Percentiles rank a stretch among this genome's conserved stretches.
Evolutionary conservation across 2,113 vertebrate species (phyloP).

Genomic region (Cygnus buccinator): DNA sequence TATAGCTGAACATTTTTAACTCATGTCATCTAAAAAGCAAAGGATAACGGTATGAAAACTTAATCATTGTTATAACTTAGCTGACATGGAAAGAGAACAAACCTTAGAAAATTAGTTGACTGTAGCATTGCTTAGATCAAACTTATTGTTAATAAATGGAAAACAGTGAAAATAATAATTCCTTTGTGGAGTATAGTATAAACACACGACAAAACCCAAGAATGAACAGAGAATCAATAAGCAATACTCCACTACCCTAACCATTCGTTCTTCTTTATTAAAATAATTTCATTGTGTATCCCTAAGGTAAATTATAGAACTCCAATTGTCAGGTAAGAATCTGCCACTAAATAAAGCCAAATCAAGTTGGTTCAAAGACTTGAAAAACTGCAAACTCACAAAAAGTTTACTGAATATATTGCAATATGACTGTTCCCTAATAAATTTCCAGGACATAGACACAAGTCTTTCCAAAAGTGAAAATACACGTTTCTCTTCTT

Average conservation of each 20-base stretch:
- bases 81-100: neutral
- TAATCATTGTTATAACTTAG: neutral
- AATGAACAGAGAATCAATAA: neutral
- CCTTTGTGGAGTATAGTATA: neutral
- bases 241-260: neutral
- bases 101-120: neutral
- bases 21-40: neutral
- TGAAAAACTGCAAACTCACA: neutral
- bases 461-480: neutral
- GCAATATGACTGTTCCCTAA: neutral
- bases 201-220: rapidly evolving
- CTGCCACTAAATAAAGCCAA: neutral
- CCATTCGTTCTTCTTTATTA: neutral
- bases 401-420: neutral
- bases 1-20: neutral
- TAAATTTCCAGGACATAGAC: neutral
- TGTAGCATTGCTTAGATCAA: neutral
- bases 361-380: neutral
- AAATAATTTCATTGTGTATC: neutral
- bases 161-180: neutral
- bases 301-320: neutral
- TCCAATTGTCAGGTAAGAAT: neutral
- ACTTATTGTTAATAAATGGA: neutral
- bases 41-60: neutral
- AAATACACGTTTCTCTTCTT: neutral